These are phyloP conservation scores for Ictidomys tridecemlineatus DNA, from an alignment of 2,113 vertebrate species.

Conservation along the genomic window DNA sequence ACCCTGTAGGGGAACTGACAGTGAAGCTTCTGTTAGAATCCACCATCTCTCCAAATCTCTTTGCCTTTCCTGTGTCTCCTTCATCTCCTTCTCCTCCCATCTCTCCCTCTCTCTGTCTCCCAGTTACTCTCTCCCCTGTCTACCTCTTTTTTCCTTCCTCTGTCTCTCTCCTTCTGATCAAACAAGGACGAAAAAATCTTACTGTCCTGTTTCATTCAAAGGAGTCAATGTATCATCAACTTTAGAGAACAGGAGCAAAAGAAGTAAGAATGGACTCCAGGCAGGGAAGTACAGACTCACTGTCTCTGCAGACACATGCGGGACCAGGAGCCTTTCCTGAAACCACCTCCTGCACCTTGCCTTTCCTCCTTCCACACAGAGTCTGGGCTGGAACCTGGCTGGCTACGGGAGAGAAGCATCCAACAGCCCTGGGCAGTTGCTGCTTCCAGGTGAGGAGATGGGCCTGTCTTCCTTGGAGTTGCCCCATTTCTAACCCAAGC, in stretches of 20 bases:
- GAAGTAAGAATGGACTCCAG: no score
- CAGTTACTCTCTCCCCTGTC: neutral
- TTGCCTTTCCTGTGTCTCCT: neutral
- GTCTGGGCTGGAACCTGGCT: neutral
- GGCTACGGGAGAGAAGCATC: neutral
- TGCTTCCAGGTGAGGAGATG: neutral
- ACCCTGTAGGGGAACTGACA: neutral
- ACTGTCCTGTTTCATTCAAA: neutral
- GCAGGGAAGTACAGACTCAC: accelerated
- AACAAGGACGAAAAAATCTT: neutral
- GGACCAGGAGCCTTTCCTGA: no score
- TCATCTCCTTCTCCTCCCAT: neutral
- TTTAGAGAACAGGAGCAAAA: neutral
- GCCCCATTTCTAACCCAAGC: neutral
- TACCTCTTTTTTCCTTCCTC: neutral
- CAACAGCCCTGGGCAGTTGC: neutral
- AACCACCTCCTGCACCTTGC: neutral
- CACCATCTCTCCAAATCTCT: neutral
- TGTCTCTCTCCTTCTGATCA: neutral
- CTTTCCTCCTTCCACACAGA: neutral
- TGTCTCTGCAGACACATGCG: no score
- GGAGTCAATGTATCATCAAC: neutral
- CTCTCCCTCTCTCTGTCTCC: no score
- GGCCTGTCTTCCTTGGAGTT: neutral
- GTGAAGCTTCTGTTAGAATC: neutral